Conservation (phyloP, 1,140 invertebrate species). For the Nixonia krombeini region DNA sequence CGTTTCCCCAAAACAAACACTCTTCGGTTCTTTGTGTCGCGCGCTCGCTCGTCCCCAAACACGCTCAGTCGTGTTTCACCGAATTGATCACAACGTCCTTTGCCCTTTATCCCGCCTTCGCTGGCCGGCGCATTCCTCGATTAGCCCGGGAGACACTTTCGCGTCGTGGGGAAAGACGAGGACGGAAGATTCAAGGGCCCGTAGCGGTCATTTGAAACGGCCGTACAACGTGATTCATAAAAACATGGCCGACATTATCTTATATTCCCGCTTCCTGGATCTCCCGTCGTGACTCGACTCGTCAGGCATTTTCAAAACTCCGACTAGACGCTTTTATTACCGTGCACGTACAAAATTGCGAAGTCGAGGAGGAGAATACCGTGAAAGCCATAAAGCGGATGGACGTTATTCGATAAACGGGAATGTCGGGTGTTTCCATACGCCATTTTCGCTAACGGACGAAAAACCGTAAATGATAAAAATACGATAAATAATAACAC, state of each 20-base stretch:
- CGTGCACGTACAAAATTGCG: background rate
- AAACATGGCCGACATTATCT: conserved; percentile 3
- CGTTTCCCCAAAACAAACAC: too few relatives aligned
- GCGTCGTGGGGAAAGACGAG: too few relatives aligned
- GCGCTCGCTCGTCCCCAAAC: too few relatives aligned
- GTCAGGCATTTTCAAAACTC: background rate
- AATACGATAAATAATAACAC: too few relatives aligned
- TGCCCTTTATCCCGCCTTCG: too few relatives aligned
- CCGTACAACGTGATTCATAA: background rate
- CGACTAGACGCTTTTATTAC: background rate
- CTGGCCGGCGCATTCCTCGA: too few relatives aligned
- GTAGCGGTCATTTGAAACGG: background rate
- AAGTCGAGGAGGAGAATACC: background rate
- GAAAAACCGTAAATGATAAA: background rate
- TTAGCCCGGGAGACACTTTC: too few relatives aligned
- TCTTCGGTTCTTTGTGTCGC: too few relatives aligned
- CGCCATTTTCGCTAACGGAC: background rate
- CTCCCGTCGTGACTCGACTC: background rate
- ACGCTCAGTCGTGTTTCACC: background rate
- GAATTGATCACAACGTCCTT: too few relatives aligned
- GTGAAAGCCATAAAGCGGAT: too few relatives aligned
- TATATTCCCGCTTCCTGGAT: background rate
- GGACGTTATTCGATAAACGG: background rate
- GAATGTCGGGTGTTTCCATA: too few relatives aligned
- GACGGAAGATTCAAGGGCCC: too few relatives aligned